Conservation (phyloP, 2,888 invertebrate genomes). For the Parnassius smintheus region DNA sequence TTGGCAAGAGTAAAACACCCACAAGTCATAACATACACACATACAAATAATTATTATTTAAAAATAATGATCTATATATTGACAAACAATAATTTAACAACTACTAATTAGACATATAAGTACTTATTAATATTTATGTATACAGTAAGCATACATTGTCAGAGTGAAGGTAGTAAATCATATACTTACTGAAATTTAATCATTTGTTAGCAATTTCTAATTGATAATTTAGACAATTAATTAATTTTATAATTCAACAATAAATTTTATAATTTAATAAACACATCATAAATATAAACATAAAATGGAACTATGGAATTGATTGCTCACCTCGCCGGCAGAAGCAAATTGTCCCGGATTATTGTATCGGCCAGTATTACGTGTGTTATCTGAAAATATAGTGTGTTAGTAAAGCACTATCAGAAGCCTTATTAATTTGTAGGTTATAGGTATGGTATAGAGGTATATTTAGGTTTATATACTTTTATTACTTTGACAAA, state of each 20-base stretch:
- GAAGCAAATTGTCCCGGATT: conserved; percentile 54
- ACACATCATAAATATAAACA: too few relatives aligned
- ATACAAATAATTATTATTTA: too few relatives aligned
- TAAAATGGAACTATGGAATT: too few relatives aligned
- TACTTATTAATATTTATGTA: background rate
- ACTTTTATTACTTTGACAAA: background rate
- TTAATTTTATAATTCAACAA: too few relatives aligned
- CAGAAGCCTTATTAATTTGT: background rate
- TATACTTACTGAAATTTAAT: background rate
- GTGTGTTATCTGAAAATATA: conserved; percentile 51
- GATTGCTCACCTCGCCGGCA: conserved; percentile 48
- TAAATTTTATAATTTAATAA: too few relatives aligned
- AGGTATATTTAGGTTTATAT: too few relatives aligned
- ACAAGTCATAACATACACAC: too few relatives aligned
- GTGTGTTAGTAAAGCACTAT: background rate
- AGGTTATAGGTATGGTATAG: background rate
- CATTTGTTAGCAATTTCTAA: background rate
- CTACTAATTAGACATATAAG: too few relatives aligned
- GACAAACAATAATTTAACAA: too few relatives aligned
- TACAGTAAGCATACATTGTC: background rate
- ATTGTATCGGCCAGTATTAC: conserved; percentile 57
- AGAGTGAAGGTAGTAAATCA: background rate
- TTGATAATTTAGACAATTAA: too few relatives aligned
- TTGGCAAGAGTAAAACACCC: too few relatives aligned
- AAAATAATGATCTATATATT: too few relatives aligned